Evolutionary conservation across 2,113 vertebrate species (phyloP), one percentile per base, ranked within the genome.

Genomic region (Rissa tridactyla): DNA sequence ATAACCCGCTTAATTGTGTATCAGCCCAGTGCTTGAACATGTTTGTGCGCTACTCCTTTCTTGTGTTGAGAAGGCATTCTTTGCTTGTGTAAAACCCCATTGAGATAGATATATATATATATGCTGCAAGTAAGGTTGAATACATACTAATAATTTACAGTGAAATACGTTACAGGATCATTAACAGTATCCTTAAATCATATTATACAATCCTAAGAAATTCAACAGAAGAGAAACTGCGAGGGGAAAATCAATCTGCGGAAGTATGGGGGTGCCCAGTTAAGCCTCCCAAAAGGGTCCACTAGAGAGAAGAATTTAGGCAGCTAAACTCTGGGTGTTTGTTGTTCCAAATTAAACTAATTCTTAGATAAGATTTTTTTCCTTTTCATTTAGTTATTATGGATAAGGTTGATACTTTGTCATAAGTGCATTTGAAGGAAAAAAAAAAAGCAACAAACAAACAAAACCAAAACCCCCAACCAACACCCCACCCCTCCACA

Each of bases 1-100:
- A 27, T 0, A 54, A 36, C 15, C 8, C 34, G 7, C 36, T 66
- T 55, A 15, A 18, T 25, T 55, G 32, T 5, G 0, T 34, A 16
- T 40, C 49, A 78, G 18, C 23, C 12, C 20, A 26, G 15, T 34
- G 11, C 26, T 26, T 46, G 29, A 34, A 57, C 5, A 0, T 17
- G 32, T 61, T 66, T 72, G 27, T 1, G 1, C 8, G 2, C 21
- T 57, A 3, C 61, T 66, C 19, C 36, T 70, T 72, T 55, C 62
- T 49, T 76, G 44, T 36, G 32, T 49, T 2, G 1, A 88, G 49
- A 51, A 61, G 10, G 15, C 14, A 6, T 88, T 71, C 32, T 68
- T 62, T 61, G 51, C 46, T 65, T 40, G 6, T 72, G 26, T 61
- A 38, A 70, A 77, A 81, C 71, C n/a, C n/a, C 15, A 73, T 21